Percentiles rank a stretch among this genome's conserved stretches.
phyloP scores from a whole-genome alignment of 2,888 invertebrate species.

The Meghimatium bilineatum region DNA sequence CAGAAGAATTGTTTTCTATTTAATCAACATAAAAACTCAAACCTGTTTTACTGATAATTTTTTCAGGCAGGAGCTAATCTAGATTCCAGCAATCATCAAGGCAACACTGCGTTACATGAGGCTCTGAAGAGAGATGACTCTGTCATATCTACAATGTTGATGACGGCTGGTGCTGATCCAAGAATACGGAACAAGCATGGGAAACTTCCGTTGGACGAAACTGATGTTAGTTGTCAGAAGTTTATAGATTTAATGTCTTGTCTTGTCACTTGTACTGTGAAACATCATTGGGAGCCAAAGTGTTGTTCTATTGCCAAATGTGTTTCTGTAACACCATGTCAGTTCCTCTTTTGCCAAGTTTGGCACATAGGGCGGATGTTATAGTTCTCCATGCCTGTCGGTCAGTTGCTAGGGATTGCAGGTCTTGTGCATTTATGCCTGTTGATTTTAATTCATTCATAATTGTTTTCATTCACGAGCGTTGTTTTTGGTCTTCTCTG shows the following conservation, averaged over 20 bases:
- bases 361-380: no score
- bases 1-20: no score
- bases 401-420: no score
- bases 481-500: no score
- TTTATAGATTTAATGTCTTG: not conserved
- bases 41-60: not conserved
- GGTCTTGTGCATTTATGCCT: no score
- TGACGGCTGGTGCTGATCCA: constrained; percentile 62
- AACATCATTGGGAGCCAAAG: no score
- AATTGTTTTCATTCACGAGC: no score
- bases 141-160: constrained; percentile 57
- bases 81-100: constrained; percentile 60
- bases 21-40: not conserved
- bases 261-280: not conserved
- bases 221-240: constrained; percentile 56
- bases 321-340: no score
- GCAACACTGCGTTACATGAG: constrained; percentile 70
- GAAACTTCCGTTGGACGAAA: constrained; percentile 58
- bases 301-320: no score
- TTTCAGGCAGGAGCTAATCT: constrained; percentile 57
- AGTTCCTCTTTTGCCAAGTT: no score
- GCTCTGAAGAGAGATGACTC: constrained; percentile 59
- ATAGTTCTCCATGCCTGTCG: no score
- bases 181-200: constrained; percentile 59
- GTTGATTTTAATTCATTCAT: no score